A percentile compares a stretch with the other conserved stretches of the same genome.
Conservation (phyloP, 2,797 vertebrate genomes). For the Xenentodon cancila region DNA sequence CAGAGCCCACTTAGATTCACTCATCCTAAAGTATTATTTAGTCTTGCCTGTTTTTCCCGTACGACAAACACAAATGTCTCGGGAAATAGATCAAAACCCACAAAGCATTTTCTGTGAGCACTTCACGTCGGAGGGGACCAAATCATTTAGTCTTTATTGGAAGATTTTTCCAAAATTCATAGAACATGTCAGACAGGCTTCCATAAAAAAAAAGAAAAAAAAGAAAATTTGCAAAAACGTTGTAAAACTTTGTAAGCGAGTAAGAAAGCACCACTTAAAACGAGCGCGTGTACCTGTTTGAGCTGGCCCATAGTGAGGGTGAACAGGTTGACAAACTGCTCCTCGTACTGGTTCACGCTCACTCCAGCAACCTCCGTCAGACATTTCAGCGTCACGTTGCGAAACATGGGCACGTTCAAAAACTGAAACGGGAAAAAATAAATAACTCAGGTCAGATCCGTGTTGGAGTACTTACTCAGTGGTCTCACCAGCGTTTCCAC, state of each 20-base stretch:
- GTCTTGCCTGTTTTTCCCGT: no score
- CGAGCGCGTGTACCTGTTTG: constrained; percentile 86
- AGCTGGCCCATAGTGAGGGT: constrained; percentile 98
- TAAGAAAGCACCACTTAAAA: no score
- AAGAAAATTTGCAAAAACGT: background rate
- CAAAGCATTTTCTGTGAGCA: no score
- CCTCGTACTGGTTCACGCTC: constrained; percentile 97
- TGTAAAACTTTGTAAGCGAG: no score
- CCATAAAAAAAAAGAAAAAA: background rate
- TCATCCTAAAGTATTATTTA: no score
- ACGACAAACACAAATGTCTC: no score
- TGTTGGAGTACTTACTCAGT: background rate
- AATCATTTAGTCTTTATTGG: no score
- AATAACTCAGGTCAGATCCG: background rate
- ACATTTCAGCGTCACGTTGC: constrained; percentile 97
- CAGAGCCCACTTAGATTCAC: no score
- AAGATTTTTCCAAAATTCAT: no score
- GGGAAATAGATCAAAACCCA: no score
- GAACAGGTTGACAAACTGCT: constrained; percentile 96
- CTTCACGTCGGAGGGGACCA: no score
- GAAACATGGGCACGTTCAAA: constrained; percentile 98
- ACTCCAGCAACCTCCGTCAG: constrained; percentile 98
- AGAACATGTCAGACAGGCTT: no score
- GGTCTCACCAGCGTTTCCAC: background rate
- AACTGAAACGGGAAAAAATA: constrained; percentile 78